A percentile compares a stretch with the other conserved stretches of the same genome.
These are phyloP conservation scores for Drosophila funebris DNA, from an alignment of 1,140 invertebrate species.

Conservation along the genomic window DNA sequence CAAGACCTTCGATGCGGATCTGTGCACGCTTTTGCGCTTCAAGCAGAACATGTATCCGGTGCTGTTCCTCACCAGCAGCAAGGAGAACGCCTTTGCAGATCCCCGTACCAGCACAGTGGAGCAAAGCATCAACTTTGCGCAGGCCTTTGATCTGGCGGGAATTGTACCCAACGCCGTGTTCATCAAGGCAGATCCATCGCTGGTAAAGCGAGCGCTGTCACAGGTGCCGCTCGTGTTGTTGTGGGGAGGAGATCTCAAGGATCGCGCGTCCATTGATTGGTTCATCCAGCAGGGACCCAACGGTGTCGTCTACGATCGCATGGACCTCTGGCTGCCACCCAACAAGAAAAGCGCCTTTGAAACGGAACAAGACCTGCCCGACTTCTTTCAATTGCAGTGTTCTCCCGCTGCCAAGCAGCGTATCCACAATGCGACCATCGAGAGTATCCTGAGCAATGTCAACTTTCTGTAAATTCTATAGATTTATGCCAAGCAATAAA, in stretches of 20 bases:
- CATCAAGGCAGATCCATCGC: constrained; percentile 90
- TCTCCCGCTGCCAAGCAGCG: constrained; percentile 23
- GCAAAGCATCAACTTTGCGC: constrained; percentile 92
- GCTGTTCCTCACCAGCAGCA: constrained; percentile 95
- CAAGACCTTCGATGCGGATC: constrained; percentile 97
- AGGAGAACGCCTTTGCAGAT: constrained; percentile 92
- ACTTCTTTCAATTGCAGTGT: constrained; percentile 74
- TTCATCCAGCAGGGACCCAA: constrained; percentile 93
- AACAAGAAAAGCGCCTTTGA: constrained; percentile 62
- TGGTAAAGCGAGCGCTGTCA: constrained; percentile 90
- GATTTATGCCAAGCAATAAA: constrained; percentile 56
- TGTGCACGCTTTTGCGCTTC: constrained; percentile 93
- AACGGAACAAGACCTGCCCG: constrained; percentile 68
- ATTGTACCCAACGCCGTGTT: constrained; percentile 96
- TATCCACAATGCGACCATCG: constrained; percentile 58
- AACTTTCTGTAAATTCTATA: constrained; percentile 62
- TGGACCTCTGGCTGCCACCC: constrained; percentile 86
- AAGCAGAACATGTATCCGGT: constrained; percentile 98
- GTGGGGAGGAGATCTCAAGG: constrained; percentile 97
- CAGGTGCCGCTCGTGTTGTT: constrained; percentile 94
- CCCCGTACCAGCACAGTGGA: constrained; percentile 91
- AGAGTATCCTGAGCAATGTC: constrained; percentile 78
- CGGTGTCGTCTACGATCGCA: constrained; percentile 96
- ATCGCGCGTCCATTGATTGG: constrained; percentile 91
- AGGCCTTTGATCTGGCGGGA: constrained; percentile 92